A percentile compares a stretch with the other conserved stretches of the same genome.
phyloP scores from a whole-genome alignment of 2,888 invertebrate species.

The Tetanocera ferruginea region DNA sequence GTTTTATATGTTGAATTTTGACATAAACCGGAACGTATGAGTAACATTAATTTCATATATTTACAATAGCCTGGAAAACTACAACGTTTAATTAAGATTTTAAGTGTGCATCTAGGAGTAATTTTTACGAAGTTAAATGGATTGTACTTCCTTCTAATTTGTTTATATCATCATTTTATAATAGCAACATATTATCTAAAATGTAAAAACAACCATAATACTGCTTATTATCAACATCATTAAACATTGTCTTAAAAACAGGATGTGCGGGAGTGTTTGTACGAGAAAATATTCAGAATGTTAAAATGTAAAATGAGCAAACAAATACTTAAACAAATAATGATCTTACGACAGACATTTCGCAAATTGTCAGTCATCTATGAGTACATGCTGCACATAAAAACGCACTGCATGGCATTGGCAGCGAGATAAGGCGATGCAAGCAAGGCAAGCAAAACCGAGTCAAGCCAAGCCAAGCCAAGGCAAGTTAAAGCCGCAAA shows the following conservation, averaged over 20 bases:
- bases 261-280: background rate
- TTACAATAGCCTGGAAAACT: too few relatives aligned
- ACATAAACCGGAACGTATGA: too few relatives aligned
- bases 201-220: background rate
- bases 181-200: background rate
- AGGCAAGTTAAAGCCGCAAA: background rate
- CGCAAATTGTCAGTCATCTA: background rate
- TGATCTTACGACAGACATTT: constrained; percentile 15
- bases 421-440: background rate
- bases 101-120: too few relatives aligned
- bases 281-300: background rate
- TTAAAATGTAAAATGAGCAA: background rate
- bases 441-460: background rate
- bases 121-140: too few relatives aligned
- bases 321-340: constrained; percentile 1
- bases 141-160: too few relatives aligned
- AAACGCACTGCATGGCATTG: background rate
- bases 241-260: background rate
- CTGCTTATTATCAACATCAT: background rate
- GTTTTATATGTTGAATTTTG: too few relatives aligned
- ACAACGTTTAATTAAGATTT: too few relatives aligned
- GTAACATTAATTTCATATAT: too few relatives aligned
- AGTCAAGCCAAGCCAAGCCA: background rate
- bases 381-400: background rate
- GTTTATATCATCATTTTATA: background rate